A percentile compares a stretch with the other conserved stretches of the same genome.
These are phyloP conservation scores for Auanema sp. DNA, from an alignment of 2,888 invertebrate genomes.

Conservation along the genomic window DNA sequence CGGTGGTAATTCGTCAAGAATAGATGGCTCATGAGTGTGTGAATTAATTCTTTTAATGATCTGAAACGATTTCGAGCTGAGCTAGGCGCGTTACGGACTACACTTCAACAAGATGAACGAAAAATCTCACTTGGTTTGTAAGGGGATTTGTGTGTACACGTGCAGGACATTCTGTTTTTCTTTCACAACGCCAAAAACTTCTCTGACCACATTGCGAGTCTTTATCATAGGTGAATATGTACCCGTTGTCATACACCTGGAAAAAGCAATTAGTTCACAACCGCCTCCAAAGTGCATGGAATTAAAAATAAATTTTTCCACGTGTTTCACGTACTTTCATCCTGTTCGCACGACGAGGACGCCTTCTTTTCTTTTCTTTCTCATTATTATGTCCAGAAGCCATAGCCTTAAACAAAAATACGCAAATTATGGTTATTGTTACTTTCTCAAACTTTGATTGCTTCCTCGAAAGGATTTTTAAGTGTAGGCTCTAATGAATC, in stretches of 20 bases:
- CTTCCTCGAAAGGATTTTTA: no score
- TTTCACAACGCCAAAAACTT: conserved; percentile 22
- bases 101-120: no score
- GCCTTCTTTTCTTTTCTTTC: no score
- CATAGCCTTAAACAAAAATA: no score
- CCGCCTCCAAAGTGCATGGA: neutral
- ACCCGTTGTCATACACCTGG: conserved; percentile 15
- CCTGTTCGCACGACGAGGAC: no score
- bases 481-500: no score
- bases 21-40: conserved; percentile 11
- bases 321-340: no score
- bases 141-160: conserved; percentile 11
- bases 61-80: neutral
- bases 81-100: neutral
- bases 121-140: conserved; percentile 11
- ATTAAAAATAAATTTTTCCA: neutral
- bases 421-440: no score
- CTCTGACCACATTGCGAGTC: conserved; percentile 17
- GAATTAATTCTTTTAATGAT: conserved; percentile 17
- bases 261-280: neutral
- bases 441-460: no score
- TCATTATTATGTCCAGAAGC: no score
- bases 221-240: conserved; percentile 19
- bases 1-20: conserved; percentile 11
- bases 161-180: conserved; percentile 17